A percentile compares a stretch with the other conserved stretches of the same genome.
These are phyloP conservation scores for Lasiommata megera DNA, from an alignment of 2,888 invertebrate species.

Conservation along the genomic window DNA sequence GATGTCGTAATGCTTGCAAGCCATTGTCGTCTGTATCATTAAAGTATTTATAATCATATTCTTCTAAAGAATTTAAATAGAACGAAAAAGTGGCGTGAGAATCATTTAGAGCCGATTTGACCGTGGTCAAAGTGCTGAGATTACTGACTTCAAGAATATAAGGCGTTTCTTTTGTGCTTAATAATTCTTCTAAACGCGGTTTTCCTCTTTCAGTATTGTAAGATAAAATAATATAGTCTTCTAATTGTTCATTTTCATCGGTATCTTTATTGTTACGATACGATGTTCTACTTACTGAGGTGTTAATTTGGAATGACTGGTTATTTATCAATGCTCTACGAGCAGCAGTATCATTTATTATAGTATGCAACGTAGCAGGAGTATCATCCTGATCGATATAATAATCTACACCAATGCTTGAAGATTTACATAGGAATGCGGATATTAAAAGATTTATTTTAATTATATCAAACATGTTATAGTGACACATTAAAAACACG, in stretches of 20 bases:
- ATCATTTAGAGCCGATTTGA: neutral
- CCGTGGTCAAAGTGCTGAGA: neutral
- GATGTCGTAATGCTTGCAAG: neutral
- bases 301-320: neutral
- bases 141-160: neutral
- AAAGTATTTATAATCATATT: conserved; percentile 26
- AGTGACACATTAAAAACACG: neutral
- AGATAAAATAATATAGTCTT: conserved; percentile 8
- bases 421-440: conserved; percentile 30
- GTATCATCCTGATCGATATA: conserved; percentile 29
- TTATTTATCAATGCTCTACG: conserved; percentile 8
- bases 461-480: neutral
- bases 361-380: neutral
- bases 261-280: neutral
- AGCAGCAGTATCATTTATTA: conserved; percentile 1
- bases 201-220: conserved; percentile 6
- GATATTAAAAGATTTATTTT: conserved; percentile 23
- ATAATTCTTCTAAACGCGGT: neutral
- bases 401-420: conserved; percentile 45
- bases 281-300: neutral
- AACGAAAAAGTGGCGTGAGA: neutral
- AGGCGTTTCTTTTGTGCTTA: neutral
- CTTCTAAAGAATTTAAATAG: conserved; percentile 18
- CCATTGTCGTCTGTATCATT: conserved; percentile 1
- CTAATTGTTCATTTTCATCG: neutral